Evolutionary conservation across 2,113 vertebrate species (phyloP), one percentile per base, ranked within the genome.

Genomic region (Bufo bufo): DNA sequence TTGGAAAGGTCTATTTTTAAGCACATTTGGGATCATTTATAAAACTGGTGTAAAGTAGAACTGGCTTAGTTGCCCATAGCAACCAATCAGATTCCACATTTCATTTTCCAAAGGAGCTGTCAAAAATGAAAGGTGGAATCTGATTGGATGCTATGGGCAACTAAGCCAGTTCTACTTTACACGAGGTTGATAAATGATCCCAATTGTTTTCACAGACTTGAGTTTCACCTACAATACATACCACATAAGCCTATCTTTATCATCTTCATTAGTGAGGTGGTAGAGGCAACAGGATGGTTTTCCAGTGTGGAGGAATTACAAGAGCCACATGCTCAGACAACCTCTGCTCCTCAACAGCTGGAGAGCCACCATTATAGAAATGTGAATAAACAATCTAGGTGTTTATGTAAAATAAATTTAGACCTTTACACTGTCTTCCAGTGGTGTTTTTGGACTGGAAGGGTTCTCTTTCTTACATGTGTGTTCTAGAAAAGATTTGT

Each of bases 401-500:
- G 13, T 66, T 49, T 52, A 12, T 71, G 69, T 33, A 0, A n/a
- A 9, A 10, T 3, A 61, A 19, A 54, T 23, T 12, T 11, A 49
- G 61, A 47, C 69, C 43, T 16, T 87, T 87, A 89, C 0, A 77
- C 16, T 23, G 77, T 80, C 87, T 83, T 16, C 16, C 80, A 89
- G 20, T 6, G 1, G 0, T n/a, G 63, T 83, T 50, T 19, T 20
- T 7, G 20, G 47, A 69, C 23, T 65, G 75, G 80, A 43, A 63
- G 0, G n/a, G 7, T 16, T 59, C 45, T 54, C 6, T 82, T 91
- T 90, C 89, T 88, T 63, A 88, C 50, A 63, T 71, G n/a, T 72
- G 69, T 90, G 90, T 86, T 91, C 88, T 80, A 92, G 90, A 89
- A 92, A 90, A 13, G 47, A 90, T 59, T 90, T 90, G 77, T 87